A percentile compares a stretch with the other conserved stretches of the same genome.
Conservation (phyloP, 2,797 vertebrate genomes). For the Huso huso region DNA sequence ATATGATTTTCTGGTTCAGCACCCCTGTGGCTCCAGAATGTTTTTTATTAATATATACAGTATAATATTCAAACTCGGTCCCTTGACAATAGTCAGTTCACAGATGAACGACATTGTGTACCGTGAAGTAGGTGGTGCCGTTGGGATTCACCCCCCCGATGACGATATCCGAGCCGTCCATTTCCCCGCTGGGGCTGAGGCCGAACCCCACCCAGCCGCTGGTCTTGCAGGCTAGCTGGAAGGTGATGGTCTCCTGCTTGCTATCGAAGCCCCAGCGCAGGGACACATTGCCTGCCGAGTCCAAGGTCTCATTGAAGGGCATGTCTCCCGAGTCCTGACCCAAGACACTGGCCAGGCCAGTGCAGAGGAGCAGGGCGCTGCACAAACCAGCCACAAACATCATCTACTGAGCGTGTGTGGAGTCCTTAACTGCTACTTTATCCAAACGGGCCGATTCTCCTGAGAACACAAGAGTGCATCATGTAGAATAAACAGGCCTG, state of each 20-base stretch:
- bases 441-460: no score
- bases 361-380: conserved; percentile 21
- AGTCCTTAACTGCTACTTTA: no score
- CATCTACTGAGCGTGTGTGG: no score
- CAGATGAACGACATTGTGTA: conserved; percentile 36
- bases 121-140: conserved; percentile 57
- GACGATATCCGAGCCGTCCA: conserved; percentile 56
- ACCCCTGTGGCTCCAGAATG: no score
- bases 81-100: background rate
- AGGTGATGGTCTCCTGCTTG: conserved; percentile 43
- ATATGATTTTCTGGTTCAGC: no score
- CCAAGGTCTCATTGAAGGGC: conserved; percentile 54
- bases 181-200: conserved; percentile 49
- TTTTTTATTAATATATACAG: background rate
- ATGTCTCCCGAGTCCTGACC: conserved; percentile 28
- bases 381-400: no score
- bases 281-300: conserved; percentile 32
- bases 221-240: conserved; percentile 54
- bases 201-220: conserved; percentile 66
- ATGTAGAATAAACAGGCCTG: no score
- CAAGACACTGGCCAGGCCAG: conserved; percentile 17
- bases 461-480: no score
- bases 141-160: conserved; percentile 50
- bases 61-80: background rate
- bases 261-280: conserved; percentile 60